Evolutionary conservation across 2,113 vertebrate species (phyloP).

Genomic region (Eubucco bourcierii): DNA sequence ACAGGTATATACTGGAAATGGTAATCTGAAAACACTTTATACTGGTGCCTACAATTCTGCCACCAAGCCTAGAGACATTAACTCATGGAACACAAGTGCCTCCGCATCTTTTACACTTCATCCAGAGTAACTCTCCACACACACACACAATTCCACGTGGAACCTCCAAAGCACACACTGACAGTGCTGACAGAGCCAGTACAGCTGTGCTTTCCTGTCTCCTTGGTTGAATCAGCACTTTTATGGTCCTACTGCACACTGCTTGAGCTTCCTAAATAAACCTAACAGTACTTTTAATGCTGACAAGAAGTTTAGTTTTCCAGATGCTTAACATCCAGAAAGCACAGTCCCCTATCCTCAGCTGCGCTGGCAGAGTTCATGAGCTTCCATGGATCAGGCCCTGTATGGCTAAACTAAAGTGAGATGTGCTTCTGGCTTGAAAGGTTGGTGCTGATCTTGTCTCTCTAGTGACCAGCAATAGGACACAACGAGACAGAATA

Average conservation of each 20-base stretch:
- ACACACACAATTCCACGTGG: not conserved
- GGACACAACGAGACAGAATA: not conserved
- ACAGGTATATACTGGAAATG: not conserved
- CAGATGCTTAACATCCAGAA: not conserved
- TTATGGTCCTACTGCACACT: not conserved
- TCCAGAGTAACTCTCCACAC: not conserved
- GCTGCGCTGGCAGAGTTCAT: not conserved
- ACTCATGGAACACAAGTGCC: not conserved
- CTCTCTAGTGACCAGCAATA: not conserved
- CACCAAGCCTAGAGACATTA: not conserved
- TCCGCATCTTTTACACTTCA: not conserved
- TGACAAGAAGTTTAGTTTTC: not conserved
- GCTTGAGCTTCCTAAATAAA: not conserved
- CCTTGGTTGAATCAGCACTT: not conserved
- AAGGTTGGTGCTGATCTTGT: not conserved
- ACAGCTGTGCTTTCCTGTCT: not conserved
- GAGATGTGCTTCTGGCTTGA: not conserved
- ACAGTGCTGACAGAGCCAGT: not conserved
- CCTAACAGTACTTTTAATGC: rapidly evolving
- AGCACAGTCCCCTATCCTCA: not conserved
- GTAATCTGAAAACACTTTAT: not conserved
- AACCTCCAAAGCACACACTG: rapidly evolving
- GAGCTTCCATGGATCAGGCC: not conserved
- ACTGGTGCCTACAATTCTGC: not conserved
- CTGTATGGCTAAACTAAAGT: not conserved